phyloP scores from a whole-genome alignment of 2,797 vertebrate species.

The Anniella stebbinsi region DNA sequence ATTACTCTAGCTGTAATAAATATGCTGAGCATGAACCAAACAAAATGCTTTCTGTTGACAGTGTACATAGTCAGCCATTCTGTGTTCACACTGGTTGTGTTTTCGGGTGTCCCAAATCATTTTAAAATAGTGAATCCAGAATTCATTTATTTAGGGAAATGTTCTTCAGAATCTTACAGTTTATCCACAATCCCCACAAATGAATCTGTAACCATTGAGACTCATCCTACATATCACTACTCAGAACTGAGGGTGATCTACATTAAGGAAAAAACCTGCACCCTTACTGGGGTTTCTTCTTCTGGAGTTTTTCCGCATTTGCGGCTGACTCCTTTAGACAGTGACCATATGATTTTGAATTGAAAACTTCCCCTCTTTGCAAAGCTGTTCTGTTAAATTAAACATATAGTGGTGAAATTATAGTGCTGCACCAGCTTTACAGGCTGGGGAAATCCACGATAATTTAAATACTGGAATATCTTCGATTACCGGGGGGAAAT shows the following conservation, averaged over 20 bases:
- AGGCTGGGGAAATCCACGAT: no score
- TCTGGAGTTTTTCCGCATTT: no score
- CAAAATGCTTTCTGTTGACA: background rate
- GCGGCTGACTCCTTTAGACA: no score
- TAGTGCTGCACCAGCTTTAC: no score
- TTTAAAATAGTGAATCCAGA: background rate
- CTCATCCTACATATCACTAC: background rate
- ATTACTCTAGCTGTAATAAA: background rate
- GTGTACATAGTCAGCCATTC: background rate
- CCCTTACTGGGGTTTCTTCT: no score
- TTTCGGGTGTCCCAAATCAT: background rate
- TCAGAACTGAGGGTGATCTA: background rate
- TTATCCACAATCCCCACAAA: background rate
- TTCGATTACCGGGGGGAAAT: no score
- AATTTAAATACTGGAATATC: no score
- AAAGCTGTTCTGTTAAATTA: no score
- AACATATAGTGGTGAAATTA: no score
- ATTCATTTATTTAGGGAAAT: background rate
- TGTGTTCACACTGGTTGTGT: background rate
- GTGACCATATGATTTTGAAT: no score
- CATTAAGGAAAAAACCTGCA: no score
- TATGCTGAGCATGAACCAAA: background rate
- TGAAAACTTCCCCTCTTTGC: no score
- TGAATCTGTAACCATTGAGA: background rate
- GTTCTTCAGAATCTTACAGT: background rate